These are phyloP conservation scores for Brenthis ino DNA, from an alignment of 2,888 invertebrate genomes.

Conservation along the genomic window DNA sequence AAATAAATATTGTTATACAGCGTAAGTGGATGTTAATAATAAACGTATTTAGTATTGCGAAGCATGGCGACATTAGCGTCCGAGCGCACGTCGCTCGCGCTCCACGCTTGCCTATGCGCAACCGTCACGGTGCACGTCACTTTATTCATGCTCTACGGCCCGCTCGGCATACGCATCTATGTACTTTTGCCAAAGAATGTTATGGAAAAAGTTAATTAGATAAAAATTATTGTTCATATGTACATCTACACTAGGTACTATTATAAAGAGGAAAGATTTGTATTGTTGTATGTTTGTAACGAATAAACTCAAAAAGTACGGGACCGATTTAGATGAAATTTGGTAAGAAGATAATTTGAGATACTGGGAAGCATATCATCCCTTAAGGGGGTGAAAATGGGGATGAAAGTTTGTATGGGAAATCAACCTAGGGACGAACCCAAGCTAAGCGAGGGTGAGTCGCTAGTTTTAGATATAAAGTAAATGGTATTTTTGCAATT, in stretches of 20 bases:
- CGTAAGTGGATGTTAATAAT: slow-evolving; percentile 2
- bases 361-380: too few relatives aligned
- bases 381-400: too few relatives aligned
- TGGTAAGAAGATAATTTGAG: too few relatives aligned
- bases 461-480: background rate
- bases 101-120: slow-evolving; percentile 44
- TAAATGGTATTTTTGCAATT: background rate
- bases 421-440: too few relatives aligned
- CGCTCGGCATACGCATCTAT: slow-evolving; percentile 27
- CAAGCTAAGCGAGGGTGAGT: too few relatives aligned
- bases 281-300: too few relatives aligned
- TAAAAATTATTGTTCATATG: background rate
- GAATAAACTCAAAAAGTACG: too few relatives aligned
- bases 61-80: slow-evolving; percentile 38
- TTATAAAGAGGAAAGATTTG: too few relatives aligned
- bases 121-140: slow-evolving; percentile 45
- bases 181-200: slow-evolving; percentile 29
- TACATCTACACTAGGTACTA: too few relatives aligned
- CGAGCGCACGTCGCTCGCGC: slow-evolving; percentile 41
- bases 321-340: too few relatives aligned
- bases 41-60: slow-evolving; percentile 27
- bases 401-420: too few relatives aligned
- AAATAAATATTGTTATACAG: too few relatives aligned
- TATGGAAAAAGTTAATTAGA: slow-evolving; percentile 24
- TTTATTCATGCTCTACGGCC: slow-evolving; percentile 48